These are phyloP conservation scores for Stichopus horrens DNA, from an alignment of 53 echinoderm and acorn worm genomes.

Conservation along the genomic window DNA sequence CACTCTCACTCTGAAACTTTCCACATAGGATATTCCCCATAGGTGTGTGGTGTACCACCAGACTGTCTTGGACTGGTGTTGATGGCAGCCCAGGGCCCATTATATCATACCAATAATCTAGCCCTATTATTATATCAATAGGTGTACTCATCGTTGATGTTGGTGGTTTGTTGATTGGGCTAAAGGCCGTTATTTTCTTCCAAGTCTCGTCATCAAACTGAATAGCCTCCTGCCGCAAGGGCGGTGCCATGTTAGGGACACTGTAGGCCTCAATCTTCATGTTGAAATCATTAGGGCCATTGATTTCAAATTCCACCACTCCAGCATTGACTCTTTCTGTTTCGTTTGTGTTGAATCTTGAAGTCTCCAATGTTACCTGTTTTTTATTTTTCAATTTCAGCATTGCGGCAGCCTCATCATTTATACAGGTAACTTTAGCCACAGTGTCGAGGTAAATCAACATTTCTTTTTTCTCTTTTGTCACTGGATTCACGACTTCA, in stretches of 20 bases:
- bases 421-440: too few relatives aligned
- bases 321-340: neutral
- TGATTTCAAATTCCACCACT: neutral
- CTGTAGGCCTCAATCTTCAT: neutral
- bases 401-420: too few relatives aligned
- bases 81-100: neutral
- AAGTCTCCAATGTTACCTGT: conserved; percentile 13
- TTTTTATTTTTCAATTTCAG: neutral
- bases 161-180: too few relatives aligned
- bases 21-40: neutral
- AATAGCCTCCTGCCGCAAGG: neutral
- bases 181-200: neutral
- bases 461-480: neutral
- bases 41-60: conserved; percentile 6
- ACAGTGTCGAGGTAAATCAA: neutral
- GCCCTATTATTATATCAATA: neutral
- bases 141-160: too few relatives aligned
- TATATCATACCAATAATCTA: conserved; percentile 8
- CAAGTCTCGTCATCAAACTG: neutral
- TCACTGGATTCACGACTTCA: neutral
- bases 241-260: too few relatives aligned
- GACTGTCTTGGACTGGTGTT: neutral
- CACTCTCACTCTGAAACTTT: neutral
- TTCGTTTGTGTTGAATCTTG: neutral
- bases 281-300: neutral